A percentile compares a stretch with the other conserved stretches of the same genome.
These are phyloP conservation scores for Urocyon cinereoargenteus DNA, from an alignment of 2,797 vertebrate species.

Conservation along the genomic window DNA sequence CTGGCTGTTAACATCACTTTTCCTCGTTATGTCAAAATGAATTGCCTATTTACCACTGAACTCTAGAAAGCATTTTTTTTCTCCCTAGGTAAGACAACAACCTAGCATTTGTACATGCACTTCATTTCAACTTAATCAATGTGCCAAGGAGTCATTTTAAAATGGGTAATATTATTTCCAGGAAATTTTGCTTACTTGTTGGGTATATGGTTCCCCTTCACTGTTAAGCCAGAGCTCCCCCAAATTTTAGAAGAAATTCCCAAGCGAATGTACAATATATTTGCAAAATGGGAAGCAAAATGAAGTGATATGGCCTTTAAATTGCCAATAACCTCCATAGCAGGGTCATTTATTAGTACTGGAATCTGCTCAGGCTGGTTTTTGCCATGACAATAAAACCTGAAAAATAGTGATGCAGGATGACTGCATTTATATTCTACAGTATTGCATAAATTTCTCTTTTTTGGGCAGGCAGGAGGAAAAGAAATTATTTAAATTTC, in stretches of 20 bases:
- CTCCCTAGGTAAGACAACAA: constrained; percentile 63
- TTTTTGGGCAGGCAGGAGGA: constrained; percentile 71
- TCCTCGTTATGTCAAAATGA: constrained; percentile 75
- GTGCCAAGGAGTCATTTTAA: constrained; percentile 55
- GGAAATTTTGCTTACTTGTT: constrained; percentile 38
- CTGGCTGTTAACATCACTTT: constrained; percentile 72
- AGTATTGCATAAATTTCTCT: constrained; percentile 83
- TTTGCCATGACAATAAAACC: constrained; percentile 78
- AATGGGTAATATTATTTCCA: constrained; percentile 64
- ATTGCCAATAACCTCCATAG: constrained; percentile 71
- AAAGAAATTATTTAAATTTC: constrained; percentile 84
- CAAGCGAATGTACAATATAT: constrained; percentile 71
- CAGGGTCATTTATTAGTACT: constrained; percentile 79
- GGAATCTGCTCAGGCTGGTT: constrained; percentile 64
- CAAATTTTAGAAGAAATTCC: constrained; percentile 75
- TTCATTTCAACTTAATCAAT: constrained; percentile 70
- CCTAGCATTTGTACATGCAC: constrained; percentile 1
- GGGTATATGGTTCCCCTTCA: neutral
- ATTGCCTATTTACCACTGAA: constrained; percentile 68
- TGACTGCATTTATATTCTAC: constrained; percentile 81
- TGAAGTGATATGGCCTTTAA: constrained; percentile 82
- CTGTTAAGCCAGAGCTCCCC: constrained; percentile 42
- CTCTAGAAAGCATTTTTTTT: constrained; percentile 48
- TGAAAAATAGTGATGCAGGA: constrained; percentile 77
- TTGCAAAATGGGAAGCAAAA: constrained; percentile 77